A percentile compares a stretch with the other conserved stretches of the same genome.
These are phyloP conservation scores for Corythornis cristatus DNA, from an alignment of 2,113 vertebrate genomes.

Conservation along the genomic window DNA sequence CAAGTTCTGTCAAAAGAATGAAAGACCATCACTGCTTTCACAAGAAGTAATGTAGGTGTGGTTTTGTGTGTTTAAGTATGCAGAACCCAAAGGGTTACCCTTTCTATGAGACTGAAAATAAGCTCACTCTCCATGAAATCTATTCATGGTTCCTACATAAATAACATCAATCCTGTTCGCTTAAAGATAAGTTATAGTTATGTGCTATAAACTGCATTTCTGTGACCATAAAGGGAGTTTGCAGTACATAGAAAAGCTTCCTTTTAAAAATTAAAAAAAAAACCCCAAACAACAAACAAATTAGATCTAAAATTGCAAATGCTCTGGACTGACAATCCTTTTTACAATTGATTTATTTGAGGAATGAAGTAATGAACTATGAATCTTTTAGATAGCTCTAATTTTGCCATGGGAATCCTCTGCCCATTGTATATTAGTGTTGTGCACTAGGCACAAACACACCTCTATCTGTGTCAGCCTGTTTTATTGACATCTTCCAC, in stretches of 20 bases:
- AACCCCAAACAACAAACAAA: too few species aligned
- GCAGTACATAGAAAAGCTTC: neutral
- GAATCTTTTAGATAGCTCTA: neutral
- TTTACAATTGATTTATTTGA: constrained; percentile 11
- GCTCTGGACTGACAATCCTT: neutral
- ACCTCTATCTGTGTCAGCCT: neutral
- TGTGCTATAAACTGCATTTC: neutral
- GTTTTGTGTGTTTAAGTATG: neutral
- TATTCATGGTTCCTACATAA: neutral
- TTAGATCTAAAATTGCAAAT: neutral
- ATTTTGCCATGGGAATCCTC: neutral
- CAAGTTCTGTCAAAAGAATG: neutral
- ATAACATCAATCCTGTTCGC: neutral
- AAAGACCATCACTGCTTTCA: neutral
- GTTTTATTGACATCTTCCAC: neutral
- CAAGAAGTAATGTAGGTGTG: neutral
- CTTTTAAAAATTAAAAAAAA: neutral
- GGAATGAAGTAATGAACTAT: neutral
- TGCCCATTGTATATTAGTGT: neutral
- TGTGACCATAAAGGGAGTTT: neutral
- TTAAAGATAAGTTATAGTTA: neutral
- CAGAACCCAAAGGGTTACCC: neutral
- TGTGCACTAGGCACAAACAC: neutral
- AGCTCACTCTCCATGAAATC: neutral
- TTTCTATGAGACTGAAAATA: neutral